A percentile compares a stretch with the other conserved stretches of the same genome.
phyloP scores from a whole-genome alignment of 53 echinoderm and acorn worm species.

The Paracentrotus lividus region DNA sequence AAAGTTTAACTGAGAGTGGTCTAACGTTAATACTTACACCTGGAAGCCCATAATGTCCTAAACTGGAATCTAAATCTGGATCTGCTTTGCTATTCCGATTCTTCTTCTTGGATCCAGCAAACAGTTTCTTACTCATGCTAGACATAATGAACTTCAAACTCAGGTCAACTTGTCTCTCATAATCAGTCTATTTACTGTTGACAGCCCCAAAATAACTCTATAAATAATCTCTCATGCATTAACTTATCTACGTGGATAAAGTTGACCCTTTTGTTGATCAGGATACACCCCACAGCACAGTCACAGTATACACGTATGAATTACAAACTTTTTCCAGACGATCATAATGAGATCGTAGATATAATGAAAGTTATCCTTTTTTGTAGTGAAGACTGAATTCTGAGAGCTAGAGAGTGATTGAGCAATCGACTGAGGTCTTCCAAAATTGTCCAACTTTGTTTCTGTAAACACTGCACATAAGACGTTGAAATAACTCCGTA shows the following conservation, averaged over 20 bases:
- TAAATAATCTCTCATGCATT: background rate
- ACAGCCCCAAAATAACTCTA: background rate
- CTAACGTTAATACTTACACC: background rate
- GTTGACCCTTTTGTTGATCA: background rate
- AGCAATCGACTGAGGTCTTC: no score
- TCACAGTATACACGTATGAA: background rate
- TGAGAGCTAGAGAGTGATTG: no score
- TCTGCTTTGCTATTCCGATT: constrained; percentile 48
- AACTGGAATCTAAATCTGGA: constrained; percentile 43
- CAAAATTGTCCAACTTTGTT: background rate
- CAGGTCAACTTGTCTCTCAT: background rate
- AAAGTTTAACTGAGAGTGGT: no score
- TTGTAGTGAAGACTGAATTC: no score
- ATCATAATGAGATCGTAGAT: no score
- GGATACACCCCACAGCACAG: background rate
- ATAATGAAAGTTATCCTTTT: no score
- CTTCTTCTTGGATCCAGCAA: constrained; percentile 60
- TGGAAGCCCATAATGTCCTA: constrained; percentile 31
- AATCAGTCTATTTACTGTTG: background rate
- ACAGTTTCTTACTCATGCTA: constrained; percentile 49
- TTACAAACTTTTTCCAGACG: no score
- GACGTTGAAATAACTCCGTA: background rate
- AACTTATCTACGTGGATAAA: background rate
- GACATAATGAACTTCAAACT: background rate
- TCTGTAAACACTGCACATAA: background rate